Conservation (phyloP, 2,113 vertebrate species). For the Pelusios castaneus region DNA sequence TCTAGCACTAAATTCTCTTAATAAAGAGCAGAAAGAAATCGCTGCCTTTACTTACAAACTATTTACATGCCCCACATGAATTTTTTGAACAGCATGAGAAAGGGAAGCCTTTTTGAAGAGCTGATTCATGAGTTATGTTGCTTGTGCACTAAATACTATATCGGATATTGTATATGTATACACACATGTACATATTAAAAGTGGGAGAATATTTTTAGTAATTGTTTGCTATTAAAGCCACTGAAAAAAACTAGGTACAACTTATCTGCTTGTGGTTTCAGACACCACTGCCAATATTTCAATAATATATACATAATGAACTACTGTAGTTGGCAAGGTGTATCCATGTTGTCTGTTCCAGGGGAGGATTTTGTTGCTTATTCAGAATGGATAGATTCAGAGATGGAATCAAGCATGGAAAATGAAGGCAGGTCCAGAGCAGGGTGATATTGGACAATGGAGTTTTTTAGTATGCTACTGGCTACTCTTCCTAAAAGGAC, state of each 20-base stretch:
- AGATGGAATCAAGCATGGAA: conserved; percentile 74
- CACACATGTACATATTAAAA: neutral
- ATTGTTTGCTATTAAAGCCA: conserved; percentile 44
- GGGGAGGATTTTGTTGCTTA: conserved; percentile 65
- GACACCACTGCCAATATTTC: conserved; percentile 53
- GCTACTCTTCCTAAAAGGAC: conserved; percentile 52
- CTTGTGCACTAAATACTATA: conserved; percentile 22
- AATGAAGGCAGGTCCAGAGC: conserved; percentile 72
- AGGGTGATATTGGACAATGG: conserved; percentile 70
- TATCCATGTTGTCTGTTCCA: conserved; percentile 56
- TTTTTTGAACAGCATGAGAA: conserved; percentile 3
- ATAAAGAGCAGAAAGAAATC: conserved; percentile 3
- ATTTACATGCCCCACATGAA: neutral
- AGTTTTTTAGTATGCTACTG: conserved; percentile 64
- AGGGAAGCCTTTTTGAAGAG: conserved; percentile 66
- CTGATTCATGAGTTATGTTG: conserved; percentile 31
- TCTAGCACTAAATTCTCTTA: neutral
- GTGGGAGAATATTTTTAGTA: conserved; percentile 65
- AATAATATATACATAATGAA: conserved; percentile 62
- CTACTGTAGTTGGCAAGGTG: conserved; percentile 73
- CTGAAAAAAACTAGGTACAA: conserved; percentile 67
- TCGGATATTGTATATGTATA: conserved; percentile 42
- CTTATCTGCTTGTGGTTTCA: conserved; percentile 62
- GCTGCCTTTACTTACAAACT: neutral
- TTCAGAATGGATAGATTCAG: conserved; percentile 70